Evolutionary conservation across 1,140 invertebrate species (phyloP).

Genomic region (Centruroides sculpturatus): DNA sequence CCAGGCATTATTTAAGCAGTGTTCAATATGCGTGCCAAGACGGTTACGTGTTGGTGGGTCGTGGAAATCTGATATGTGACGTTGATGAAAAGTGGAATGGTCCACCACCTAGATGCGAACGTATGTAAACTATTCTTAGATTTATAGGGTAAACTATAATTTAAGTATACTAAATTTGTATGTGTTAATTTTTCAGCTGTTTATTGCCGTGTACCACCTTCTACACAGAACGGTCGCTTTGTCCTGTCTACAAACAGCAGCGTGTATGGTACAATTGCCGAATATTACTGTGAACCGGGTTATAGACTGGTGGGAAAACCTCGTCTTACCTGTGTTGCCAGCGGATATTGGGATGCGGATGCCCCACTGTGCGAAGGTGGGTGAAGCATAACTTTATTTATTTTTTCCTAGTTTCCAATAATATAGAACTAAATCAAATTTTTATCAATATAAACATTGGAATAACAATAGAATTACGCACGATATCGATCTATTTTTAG

Average conservation of each 20-base stretch:
- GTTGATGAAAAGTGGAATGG: constrained; percentile 87
- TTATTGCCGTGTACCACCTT: constrained; percentile 53
- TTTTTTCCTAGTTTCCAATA: background rate
- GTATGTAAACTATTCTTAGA: constrained; percentile 5
- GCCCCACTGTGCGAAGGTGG: constrained; percentile 36
- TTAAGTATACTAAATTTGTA: background rate
- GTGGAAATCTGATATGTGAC: constrained; percentile 69
- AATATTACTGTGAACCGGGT: constrained; percentile 52
- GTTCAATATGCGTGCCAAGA: constrained; percentile 69
- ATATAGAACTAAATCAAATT: background rate
- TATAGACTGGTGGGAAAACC: constrained; percentile 47
- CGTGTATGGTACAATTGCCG: constrained; percentile 49
- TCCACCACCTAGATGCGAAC: constrained; percentile 72
- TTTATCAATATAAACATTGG: background rate
- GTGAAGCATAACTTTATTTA: background rate
- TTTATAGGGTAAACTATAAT: background rate
- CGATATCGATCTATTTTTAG: background rate
- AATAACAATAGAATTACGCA: background rate
- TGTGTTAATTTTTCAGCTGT: constrained; percentile 39
- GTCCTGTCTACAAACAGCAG: constrained; percentile 44
- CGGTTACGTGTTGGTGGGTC: constrained; percentile 65
- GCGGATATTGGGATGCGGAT: constrained; percentile 60
- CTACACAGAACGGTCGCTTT: constrained; percentile 53
- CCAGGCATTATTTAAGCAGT: constrained; percentile 63
- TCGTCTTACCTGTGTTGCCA: constrained; percentile 51